Percentiles rank a stretch among this genome's conserved stretches.
These are phyloP conservation scores for Papilio dardanus DNA, from an alignment of 1,140 invertebrate species.

Conservation along the genomic window DNA sequence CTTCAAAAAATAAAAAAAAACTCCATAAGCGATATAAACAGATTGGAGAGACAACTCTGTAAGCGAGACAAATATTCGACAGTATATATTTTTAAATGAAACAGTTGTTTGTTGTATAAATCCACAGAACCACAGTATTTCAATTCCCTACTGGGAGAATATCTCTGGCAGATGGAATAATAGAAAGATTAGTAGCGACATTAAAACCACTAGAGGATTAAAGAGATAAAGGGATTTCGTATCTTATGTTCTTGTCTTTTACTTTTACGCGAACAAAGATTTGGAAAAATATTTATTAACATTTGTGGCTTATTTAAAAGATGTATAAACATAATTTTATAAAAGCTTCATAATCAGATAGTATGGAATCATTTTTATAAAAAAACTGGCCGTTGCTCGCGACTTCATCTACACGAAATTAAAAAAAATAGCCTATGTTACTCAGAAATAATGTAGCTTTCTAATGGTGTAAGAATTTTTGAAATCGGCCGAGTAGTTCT, in stretches of 20 bases:
- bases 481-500: too few species aligned
- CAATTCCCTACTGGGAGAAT: neutral
- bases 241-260: neutral
- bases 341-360: neutral
- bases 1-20: too few species aligned
- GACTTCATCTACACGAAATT: too few species aligned
- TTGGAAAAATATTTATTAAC: neutral
- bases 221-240: slow-evolving; percentile 12
- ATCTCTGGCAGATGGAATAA: slow-evolving; percentile 7
- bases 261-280: neutral
- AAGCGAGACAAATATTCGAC: too few species aligned
- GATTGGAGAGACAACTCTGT: too few species aligned
- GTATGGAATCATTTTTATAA: too few species aligned
- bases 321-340: neutral
- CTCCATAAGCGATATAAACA: too few species aligned
- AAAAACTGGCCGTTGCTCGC: too few species aligned
- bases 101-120: neutral
- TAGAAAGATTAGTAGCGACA: slow-evolving; percentile 10
- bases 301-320: neutral
- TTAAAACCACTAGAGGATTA: slow-evolving; percentile 1
- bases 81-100: neutral
- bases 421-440: too few species aligned
- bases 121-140: neutral
- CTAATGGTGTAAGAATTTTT: too few species aligned
- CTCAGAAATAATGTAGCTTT: too few species aligned